Conservation (phyloP, 2,113 vertebrate genomes). For the Atrichornis clamosus region DNA sequence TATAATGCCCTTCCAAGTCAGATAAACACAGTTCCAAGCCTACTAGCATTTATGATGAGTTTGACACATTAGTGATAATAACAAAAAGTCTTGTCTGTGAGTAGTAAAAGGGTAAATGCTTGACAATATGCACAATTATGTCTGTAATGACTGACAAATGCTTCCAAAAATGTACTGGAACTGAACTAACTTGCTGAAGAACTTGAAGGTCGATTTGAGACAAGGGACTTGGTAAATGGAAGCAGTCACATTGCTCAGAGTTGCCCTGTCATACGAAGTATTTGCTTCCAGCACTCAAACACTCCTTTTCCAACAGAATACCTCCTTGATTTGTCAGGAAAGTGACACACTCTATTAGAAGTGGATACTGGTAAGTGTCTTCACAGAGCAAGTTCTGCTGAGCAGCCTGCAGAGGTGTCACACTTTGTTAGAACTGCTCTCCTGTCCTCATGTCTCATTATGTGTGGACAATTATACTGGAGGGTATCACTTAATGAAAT, state of each 20-base stretch:
- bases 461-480: background rate
- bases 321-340: constrained; percentile 24
- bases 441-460: background rate
- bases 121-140: background rate
- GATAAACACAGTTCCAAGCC: background rate
- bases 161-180: background rate
- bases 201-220: background rate
- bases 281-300: background rate
- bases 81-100: background rate
- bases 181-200: background rate
- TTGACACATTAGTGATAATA: background rate
- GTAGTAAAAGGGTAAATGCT: background rate
- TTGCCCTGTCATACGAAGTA: background rate
- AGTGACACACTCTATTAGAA: constrained; percentile 37
- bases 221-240: background rate
- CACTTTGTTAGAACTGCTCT: constrained; percentile 25
- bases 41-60: background rate
- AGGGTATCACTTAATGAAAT: background rate
- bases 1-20: background rate
- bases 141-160: background rate
- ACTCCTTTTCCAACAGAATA: background rate
- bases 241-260: background rate
- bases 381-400: background rate
- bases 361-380: background rate
- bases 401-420: constrained; percentile 15